Evolutionary conservation across 2,113 vertebrate species (phyloP).

Genomic region (Rhagologus leucostigma): DNA sequence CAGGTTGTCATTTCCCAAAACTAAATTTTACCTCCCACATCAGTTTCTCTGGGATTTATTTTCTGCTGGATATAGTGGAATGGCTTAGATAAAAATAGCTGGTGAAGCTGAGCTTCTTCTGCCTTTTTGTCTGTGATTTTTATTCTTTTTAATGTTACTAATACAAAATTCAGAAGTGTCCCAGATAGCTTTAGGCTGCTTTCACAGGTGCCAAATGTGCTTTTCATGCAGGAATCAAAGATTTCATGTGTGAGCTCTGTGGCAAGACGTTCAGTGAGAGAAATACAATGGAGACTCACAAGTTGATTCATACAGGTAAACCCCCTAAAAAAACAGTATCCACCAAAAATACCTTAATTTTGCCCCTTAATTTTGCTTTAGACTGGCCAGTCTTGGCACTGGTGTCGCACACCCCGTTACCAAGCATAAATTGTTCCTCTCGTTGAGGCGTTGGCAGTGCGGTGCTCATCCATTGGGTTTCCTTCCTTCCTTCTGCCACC

Average conservation of each 20-base stretch:
- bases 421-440: background rate
- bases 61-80: background rate
- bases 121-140: background rate
- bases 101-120: background rate
- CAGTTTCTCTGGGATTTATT: background rate
- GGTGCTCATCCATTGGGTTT: background rate
- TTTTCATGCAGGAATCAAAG: slow-evolving; percentile 86
- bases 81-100: background rate
- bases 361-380: background rate
- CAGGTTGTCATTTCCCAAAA: background rate
- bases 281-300: slow-evolving; percentile 96
- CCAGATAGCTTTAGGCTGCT: background rate
- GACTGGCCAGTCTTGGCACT: background rate
- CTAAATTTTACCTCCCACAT: background rate
- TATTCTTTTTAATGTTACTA: background rate
- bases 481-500: slow-evolving; percentile 16
- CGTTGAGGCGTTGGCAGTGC: background rate
- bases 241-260: slow-evolving; percentile 98
- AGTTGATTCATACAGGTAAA: slow-evolving; percentile 94
- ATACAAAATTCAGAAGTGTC: background rate
- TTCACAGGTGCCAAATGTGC: background rate
- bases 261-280: slow-evolving; percentile 97
- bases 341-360: background rate
- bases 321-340: background rate
- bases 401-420: background rate